Evolutionary conservation across 2,888 invertebrate genomes (phyloP).

Genomic region (Tenthredo scrophulariae): DNA sequence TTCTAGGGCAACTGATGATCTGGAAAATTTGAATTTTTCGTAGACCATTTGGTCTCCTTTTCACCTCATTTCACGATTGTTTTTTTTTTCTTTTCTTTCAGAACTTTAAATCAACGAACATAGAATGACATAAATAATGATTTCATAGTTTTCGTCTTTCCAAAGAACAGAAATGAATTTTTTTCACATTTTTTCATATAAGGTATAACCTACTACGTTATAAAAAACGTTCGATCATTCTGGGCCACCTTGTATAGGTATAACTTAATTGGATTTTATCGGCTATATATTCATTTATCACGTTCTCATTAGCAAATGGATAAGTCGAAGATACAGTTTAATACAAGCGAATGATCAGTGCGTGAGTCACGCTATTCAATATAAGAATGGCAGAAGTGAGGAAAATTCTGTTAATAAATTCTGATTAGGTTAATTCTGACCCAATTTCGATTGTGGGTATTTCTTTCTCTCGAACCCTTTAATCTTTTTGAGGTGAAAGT

Average conservation of each 20-base stretch:
- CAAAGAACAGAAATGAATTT: not conserved
- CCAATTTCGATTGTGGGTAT: slow-evolving; percentile 4
- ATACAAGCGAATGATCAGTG: slow-evolving; percentile 3
- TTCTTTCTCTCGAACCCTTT: not conserved
- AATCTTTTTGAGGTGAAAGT: not conserved
- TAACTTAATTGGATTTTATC: slow-evolving; percentile 22
- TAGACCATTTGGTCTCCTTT: not conserved
- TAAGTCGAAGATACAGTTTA: not conserved
- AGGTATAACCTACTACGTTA: not conserved
- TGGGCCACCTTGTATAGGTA: not conserved
- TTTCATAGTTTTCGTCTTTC: not conserved
- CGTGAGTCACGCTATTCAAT: slow-evolving; percentile 31
- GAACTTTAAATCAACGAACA: too few relatives aligned
- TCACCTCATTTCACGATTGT: not conserved
- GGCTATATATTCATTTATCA: slow-evolving; percentile 33
- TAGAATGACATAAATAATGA: too few relatives aligned
- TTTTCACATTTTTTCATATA: not conserved
- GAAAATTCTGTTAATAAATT: not conserved
- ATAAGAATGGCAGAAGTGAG: not conserved
- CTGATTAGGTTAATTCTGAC: not conserved
- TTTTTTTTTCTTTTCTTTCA: not conserved
- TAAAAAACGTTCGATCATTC: not conserved
- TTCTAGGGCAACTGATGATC: not conserved
- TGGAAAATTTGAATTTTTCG: not conserved
- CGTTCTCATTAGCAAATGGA: slow-evolving; percentile 46